These are phyloP conservation scores for Lanistes nyassanus DNA, from an alignment of 1,140 invertebrate species.

Conservation along the genomic window DNA sequence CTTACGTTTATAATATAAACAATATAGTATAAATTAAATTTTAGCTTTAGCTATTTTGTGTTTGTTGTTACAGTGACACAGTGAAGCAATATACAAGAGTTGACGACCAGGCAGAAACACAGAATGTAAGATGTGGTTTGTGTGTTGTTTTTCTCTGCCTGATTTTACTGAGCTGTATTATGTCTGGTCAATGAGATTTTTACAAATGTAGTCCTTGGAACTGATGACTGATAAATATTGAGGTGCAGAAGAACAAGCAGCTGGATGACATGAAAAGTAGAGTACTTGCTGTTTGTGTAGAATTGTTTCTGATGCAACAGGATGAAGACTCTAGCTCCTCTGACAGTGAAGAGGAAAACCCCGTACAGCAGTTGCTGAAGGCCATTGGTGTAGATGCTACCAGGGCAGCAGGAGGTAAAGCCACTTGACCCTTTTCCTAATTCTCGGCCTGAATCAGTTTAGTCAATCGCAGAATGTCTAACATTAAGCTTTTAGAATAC, in stretches of 20 bases:
- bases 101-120: neutral
- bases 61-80: constrained; percentile 24
- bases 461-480: too few relatives aligned
- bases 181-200: too few relatives aligned
- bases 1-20: too few relatives aligned
- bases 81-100: constrained; percentile 32
- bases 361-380: constrained; percentile 41
- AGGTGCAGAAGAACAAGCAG: neutral
- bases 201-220: too few relatives aligned
- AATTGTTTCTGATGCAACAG: neutral
- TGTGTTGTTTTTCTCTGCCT: too few relatives aligned
- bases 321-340: constrained; percentile 16
- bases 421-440: too few relatives aligned
- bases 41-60: too few relatives aligned
- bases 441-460: too few relatives aligned
- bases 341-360: constrained; percentile 35
- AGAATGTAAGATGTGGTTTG: neutral
- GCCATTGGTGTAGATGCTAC: constrained; percentile 16
- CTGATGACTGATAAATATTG: neutral
- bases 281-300: constrained; percentile 1
- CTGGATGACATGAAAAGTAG: too few relatives aligned
- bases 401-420: constrained; percentile 9
- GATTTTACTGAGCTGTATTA: too few relatives aligned
- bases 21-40: too few relatives aligned
- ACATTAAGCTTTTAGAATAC: too few relatives aligned